phyloP scores from a whole-genome alignment of 92 coral and sea anemone genomes.

The Diadumene lineata region DNA sequence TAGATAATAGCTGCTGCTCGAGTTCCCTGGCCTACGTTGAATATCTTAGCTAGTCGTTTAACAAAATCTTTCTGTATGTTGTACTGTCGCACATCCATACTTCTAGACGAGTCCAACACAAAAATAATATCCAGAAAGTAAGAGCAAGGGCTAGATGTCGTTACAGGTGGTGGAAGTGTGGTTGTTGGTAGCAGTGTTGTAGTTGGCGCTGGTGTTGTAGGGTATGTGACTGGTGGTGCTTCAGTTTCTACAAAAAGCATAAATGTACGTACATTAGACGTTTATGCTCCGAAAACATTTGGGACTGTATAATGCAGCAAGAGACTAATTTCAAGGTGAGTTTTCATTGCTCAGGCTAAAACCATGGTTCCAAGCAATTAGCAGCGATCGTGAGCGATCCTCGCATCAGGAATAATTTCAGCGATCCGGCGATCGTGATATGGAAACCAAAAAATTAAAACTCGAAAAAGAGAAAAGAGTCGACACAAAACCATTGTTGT shows the following conservation, averaged over 20 bases:
- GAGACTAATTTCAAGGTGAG: too few species aligned
- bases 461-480: too few species aligned
- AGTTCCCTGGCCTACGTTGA: constrained; percentile 78
- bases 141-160: constrained; percentile 24
- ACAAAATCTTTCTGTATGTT: constrained; percentile 73
- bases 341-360: too few species aligned
- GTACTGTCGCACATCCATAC: constrained; percentile 74
- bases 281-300: background rate
- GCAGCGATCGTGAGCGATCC: too few species aligned
- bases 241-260: background rate
- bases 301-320: background rate
- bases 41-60: constrained; percentile 61
- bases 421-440: too few species aligned
- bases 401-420: too few species aligned
- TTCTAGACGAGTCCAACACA: constrained; percentile 88
- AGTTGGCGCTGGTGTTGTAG: constrained; percentile 13
- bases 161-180: background rate
- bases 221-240: background rate
- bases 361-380: too few species aligned
- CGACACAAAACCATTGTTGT: too few species aligned
- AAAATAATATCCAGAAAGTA: constrained; percentile 68
- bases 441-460: too few species aligned
- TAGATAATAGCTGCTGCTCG: constrained; percentile 83
- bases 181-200: background rate
- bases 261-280: background rate